A percentile compares a stretch with the other conserved stretches of the same genome.
These are phyloP conservation scores for Papilio elwesi DNA, from an alignment of 2,888 invertebrate genomes.

Conservation along the genomic window DNA sequence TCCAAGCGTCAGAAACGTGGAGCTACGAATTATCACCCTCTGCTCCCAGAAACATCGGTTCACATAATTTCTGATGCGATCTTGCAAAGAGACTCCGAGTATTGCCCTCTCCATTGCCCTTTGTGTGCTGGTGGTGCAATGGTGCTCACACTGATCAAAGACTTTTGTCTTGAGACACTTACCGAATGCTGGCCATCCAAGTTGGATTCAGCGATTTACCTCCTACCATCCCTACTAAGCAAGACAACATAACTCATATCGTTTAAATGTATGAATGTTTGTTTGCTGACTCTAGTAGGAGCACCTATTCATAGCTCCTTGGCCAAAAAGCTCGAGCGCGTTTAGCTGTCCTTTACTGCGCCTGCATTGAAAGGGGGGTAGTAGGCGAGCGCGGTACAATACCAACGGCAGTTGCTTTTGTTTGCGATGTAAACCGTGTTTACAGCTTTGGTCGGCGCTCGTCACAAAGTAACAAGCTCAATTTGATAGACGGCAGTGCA, in stretches of 20 bases:
- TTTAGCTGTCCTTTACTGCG: slow-evolving; percentile 29
- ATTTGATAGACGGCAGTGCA: neutral
- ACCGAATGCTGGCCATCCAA: no score
- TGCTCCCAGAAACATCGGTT: no score
- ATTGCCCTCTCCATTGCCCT: no score
- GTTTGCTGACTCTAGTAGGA: neutral
- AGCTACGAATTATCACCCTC: neutral
- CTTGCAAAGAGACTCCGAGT: no score
- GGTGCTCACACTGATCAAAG: no score
- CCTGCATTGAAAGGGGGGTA: slow-evolving; percentile 17
- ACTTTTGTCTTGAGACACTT: no score
- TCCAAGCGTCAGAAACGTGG: neutral
- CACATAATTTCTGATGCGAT: no score
- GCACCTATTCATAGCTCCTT: slow-evolving; percentile 9
- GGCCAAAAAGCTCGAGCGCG: slow-evolving; percentile 29
- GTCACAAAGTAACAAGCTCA: slow-evolving; percentile 5
- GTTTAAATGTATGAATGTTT: no score
- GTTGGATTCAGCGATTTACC: no score
- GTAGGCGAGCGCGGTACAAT: slow-evolving; percentile 14
- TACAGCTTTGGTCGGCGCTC: slow-evolving; percentile 15
- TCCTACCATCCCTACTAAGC: no score
- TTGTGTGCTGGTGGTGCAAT: no score
- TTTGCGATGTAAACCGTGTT: slow-evolving; percentile 35
- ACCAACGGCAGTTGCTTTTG: slow-evolving; percentile 19
- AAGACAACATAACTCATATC: no score